Percentiles rank a stretch among this genome's conserved stretches.
Evolutionary conservation across 2,888 invertebrate genomes (phyloP).

Genomic region (Synanthedon myopaeformis): DNA sequence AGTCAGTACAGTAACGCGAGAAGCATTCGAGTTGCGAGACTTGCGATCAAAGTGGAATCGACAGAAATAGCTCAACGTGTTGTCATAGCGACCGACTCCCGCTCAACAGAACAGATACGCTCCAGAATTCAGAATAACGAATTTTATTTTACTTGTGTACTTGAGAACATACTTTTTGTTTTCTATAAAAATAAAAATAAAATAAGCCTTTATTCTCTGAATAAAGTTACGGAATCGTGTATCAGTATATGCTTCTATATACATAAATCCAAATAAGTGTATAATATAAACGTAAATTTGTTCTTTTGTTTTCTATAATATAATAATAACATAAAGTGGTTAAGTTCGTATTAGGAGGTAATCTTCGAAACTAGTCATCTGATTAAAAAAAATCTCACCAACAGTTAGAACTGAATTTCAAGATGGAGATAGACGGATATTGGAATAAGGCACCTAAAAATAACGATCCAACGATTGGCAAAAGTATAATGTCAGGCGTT

Average conservation of each 20-base stretch:
- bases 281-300: too few species aligned
- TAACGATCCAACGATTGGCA: too few species aligned
- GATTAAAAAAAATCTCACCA: too few species aligned
- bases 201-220: too few species aligned
- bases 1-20: background rate
- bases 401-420: too few species aligned
- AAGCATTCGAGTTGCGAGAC: constrained; percentile 17
- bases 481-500: too few species aligned
- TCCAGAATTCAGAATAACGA: background rate
- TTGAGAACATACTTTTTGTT: background rate
- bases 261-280: too few species aligned
- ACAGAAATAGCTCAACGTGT: constrained; percentile 34
- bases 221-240: too few species aligned
- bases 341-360: background rate
- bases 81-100: constrained; percentile 41
- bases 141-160: background rate
- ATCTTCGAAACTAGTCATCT: background rate
- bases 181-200: too few species aligned
- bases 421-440: too few species aligned
- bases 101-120: constrained; percentile 5
- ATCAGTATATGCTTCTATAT: too few species aligned
- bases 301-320: background rate
- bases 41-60: constrained; percentile 23
- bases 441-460: too few species aligned
- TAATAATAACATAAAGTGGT: background rate